These are phyloP conservation scores for Nothoprocta pentlandii DNA, from an alignment of 2,113 vertebrate species.

Conservation along the genomic window DNA sequence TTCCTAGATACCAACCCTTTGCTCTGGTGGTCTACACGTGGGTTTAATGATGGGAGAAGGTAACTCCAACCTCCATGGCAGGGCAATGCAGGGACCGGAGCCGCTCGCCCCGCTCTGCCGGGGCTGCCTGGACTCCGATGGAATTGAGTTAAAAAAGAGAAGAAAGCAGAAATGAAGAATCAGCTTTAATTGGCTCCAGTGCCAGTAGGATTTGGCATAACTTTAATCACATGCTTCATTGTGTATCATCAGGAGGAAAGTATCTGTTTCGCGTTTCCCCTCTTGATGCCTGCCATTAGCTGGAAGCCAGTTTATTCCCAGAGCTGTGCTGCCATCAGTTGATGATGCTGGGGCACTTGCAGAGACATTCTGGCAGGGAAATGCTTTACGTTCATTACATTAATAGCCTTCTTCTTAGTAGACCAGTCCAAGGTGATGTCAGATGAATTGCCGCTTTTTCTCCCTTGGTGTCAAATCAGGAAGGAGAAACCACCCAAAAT, in stretches of 20 bases:
- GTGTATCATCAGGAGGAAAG: not conserved
- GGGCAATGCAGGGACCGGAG: no score
- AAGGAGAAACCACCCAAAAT: not conserved
- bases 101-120: no score
- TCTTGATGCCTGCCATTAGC: conserved; percentile 32
- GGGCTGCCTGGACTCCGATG: not conserved
- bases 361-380: conserved; percentile 41
- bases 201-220: not conserved
- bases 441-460: not conserved
- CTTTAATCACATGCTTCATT: not conserved
- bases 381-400: not conserved
- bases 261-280: conserved; percentile 28
- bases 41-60: not conserved
- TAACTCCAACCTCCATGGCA: not conserved
- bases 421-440: not conserved
- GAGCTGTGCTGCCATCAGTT: conserved; percentile 73
- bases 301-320: conserved; percentile 49
- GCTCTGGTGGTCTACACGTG: not conserved
- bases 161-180: not conserved
- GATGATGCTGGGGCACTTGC: conserved; percentile 59
- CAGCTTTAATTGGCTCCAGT: not conserved
- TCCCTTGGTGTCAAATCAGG: not conserved
- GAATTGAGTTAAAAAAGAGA: not conserved
- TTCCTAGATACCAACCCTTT: not conserved
- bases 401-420: not conserved